These are phyloP conservation scores for Ochropacha duplaris DNA, from an alignment of 2,888 invertebrate genomes.

Conservation along the genomic window DNA sequence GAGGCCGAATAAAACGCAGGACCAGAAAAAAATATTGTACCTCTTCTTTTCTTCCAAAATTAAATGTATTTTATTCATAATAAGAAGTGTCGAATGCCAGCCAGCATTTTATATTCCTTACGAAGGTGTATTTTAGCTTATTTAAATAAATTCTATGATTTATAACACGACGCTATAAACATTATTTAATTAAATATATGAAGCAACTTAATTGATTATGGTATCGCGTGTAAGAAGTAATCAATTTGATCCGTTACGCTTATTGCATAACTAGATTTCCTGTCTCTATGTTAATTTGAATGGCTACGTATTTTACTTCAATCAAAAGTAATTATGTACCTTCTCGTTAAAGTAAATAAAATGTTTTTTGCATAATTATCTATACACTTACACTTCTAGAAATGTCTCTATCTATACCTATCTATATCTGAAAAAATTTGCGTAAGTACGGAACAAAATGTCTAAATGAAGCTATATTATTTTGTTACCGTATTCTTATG, in stretches of 20 bases:
- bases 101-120: background rate
- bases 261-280: background rate
- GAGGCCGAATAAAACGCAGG: too few relatives aligned
- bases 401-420: background rate
- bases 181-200: slow-evolving; percentile 2
- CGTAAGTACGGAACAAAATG: too few relatives aligned
- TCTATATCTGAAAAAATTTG: too few relatives aligned
- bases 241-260: background rate
- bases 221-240: slow-evolving; percentile 4
- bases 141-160: background rate
- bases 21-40: too few relatives aligned
- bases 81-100: background rate
- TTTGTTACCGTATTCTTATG: too few relatives aligned
- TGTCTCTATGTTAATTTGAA: background rate
- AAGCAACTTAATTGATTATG: slow-evolving; percentile 3
- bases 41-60: too few relatives aligned
- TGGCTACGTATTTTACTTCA: background rate
- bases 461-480: too few relatives aligned
- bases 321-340: background rate
- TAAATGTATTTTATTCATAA: too few relatives aligned
- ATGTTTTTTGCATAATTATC: background rate
- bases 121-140: too few relatives aligned
- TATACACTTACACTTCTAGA: too few relatives aligned
- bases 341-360: background rate
- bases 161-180: background rate